Percentiles rank a stretch among this genome's conserved stretches.
phyloP scores from a whole-genome alignment of 2,113 vertebrate genomes.

The Hydropotes inermis region DNA sequence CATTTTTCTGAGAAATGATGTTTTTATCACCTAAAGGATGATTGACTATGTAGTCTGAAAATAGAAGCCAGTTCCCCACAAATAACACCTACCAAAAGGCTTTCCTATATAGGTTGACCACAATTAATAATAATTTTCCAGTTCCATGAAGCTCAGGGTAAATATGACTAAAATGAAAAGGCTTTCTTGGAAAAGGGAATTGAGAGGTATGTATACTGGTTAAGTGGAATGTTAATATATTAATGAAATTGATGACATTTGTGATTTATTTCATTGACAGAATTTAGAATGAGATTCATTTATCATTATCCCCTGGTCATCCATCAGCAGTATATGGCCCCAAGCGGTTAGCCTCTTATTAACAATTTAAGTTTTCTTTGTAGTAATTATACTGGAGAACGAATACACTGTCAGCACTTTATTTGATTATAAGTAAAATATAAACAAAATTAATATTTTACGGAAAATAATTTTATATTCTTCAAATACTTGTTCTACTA shows the following conservation, averaged over 20 bases:
- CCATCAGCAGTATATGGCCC: constrained; percentile 18
- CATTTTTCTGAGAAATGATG: not conserved
- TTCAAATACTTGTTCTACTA: not conserved
- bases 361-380: constrained; percentile 48
- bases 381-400: constrained; percentile 21
- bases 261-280: constrained; percentile 69
- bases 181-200: constrained; percentile 30
- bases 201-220: constrained; percentile 46
- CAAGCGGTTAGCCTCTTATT: not conserved
- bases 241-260: constrained; percentile 62
- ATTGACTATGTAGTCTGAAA: not conserved
- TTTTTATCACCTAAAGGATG: not conserved
- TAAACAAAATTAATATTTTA: constrained; percentile 34
- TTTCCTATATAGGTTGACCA: not conserved
- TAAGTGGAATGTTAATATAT: constrained; percentile 49
- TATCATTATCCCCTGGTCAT: constrained; percentile 64
- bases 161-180: constrained; percentile 31
- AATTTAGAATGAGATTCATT: constrained; percentile 68
- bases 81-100: not conserved
- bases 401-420: not conserved
- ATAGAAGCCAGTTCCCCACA: not conserved
- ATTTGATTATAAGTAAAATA: constrained; percentile 24
- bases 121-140: constrained; percentile 41
- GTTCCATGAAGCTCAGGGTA: constrained; percentile 19
- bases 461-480: not conserved